Evolutionary conservation across 2,797 vertebrate species (phyloP), one percentile per base, ranked within the genome.

Genomic region (Sebastolobus altivelis): DNA sequence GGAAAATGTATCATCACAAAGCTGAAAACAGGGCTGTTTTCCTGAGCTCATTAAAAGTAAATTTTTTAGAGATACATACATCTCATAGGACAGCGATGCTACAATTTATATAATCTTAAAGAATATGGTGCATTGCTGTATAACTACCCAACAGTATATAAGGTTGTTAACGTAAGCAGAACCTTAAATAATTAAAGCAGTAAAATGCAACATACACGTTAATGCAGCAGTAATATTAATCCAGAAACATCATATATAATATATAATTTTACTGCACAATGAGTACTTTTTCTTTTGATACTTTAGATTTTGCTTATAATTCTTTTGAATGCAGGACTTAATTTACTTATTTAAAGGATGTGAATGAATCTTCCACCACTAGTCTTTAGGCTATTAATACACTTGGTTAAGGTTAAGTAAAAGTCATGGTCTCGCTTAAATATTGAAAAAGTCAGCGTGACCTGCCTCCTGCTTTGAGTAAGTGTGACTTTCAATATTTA

Each of bases 401-500:
- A 49, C 43, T 35, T 60, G 9, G 7, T 56, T 80, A 40, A 65
- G 40, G 60, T 22, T 35, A 16, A 11, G n/a, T 22, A 62, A 67
- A 71, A 58, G 16, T 54, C 9, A 52, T 13, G 16, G 27, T 22
- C 6, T 55, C 63, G 7, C 6, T 59, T 33, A 56, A 60, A 68
- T 43, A 35, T 29, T 25, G 5, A 67, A 60, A 63, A 74, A 69
- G 46, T 60, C 22, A 68, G 31, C 8, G 18, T 55, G 58, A 13
- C 40, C 35, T 40, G n/a, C 68, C 12, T 58, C 37, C 0, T 27
- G 55, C 71, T 75, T 68, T 18, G 25, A 62, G 25, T 63, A 27
- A 29, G 8, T 37, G 3, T 55, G 35, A 37, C 29, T 70, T 67
- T 67, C 12, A 75, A 22, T 56, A 77, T 80, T 56, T 10, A 69